phyloP scores from a whole-genome alignment of 2,113 vertebrate species.

The Amphiprion ocellaris region DNA sequence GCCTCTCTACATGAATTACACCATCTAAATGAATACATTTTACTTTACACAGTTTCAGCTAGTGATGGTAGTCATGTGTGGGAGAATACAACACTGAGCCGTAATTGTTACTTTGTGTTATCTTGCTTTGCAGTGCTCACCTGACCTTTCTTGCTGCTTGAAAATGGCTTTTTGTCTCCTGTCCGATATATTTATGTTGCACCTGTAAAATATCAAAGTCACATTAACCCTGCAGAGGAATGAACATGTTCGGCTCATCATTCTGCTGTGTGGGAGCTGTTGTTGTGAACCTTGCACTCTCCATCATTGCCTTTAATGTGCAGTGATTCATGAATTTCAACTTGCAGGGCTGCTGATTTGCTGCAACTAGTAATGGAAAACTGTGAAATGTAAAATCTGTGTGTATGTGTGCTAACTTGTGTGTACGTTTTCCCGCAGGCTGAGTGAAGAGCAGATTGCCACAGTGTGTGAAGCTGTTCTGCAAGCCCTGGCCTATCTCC shows the following conservation, averaged over 20 bases:
- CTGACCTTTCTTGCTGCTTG: conserved; percentile 8
- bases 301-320: conserved; percentile 46
- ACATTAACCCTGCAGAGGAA: conserved; percentile 12
- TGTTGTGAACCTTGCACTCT: conserved; percentile 54
- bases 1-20: not conserved
- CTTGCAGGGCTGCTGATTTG: conserved; percentile 38
- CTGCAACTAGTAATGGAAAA: conserved; percentile 35
- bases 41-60: not conserved
- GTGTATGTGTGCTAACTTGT: conserved; percentile 19
- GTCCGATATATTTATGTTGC: conserved; percentile 18
- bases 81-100: not conserved
- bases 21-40: not conserved
- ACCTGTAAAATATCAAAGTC: conserved; percentile 37
- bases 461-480: conserved; percentile 97
- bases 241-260: conserved; percentile 33
- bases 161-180: conserved; percentile 4
- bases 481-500: conserved; percentile 96
- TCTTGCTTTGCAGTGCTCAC: not conserved
- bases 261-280: conserved; percentile 51
- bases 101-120: conserved; percentile 2
- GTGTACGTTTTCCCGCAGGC: conserved; percentile 79
- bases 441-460: conserved; percentile 98
- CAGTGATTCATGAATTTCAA: conserved; percentile 57
- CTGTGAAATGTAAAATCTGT: conserved; percentile 54
- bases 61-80: not conserved